phyloP scores from a whole-genome alignment of 2,797 vertebrate genomes.

The Dendrocincla tyrannina region DNA sequence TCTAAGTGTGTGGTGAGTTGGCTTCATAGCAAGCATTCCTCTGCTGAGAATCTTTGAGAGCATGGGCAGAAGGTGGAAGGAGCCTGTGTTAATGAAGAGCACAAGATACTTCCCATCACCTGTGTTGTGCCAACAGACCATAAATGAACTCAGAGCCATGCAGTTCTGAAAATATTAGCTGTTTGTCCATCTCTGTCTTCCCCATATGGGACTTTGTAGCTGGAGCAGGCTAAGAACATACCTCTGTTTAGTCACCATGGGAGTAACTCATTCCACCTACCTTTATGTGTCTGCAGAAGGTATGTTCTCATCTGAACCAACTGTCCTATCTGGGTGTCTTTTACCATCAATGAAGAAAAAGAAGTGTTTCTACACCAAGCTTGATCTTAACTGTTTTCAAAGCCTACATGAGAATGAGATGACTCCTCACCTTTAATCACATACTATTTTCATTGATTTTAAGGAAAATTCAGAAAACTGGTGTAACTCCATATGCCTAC shows the following conservation, averaged over 20 bases:
- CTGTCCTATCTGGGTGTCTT: not conserved
- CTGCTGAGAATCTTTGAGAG: not conserved
- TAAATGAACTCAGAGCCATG: rapidly evolving
- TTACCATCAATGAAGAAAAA: not conserved
- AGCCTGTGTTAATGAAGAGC: not conserved
- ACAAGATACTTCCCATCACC: not conserved
- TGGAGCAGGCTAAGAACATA: not conserved
- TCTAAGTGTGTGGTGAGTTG: not conserved
- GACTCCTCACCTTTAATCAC: not conserved
- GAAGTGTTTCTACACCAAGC: not conserved
- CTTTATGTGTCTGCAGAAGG: not conserved
- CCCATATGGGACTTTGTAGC: not conserved
- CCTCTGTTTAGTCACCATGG: rapidly evolving
- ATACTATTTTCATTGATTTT: not conserved
- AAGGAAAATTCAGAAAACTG: not conserved
- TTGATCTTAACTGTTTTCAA: not conserved
- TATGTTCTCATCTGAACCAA: not conserved
- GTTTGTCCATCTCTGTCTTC: not conserved
- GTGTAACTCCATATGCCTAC: not conserved
- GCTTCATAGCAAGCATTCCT: not conserved
- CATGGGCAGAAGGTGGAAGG: not conserved
- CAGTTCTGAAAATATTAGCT: not conserved
- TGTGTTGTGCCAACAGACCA: not conserved
- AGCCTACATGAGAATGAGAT: not conserved
- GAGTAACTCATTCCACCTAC: not conserved